Base-by-base conservation (phyloP, 2,113 vertebrate species). In the Aix galericulata region DNA sequence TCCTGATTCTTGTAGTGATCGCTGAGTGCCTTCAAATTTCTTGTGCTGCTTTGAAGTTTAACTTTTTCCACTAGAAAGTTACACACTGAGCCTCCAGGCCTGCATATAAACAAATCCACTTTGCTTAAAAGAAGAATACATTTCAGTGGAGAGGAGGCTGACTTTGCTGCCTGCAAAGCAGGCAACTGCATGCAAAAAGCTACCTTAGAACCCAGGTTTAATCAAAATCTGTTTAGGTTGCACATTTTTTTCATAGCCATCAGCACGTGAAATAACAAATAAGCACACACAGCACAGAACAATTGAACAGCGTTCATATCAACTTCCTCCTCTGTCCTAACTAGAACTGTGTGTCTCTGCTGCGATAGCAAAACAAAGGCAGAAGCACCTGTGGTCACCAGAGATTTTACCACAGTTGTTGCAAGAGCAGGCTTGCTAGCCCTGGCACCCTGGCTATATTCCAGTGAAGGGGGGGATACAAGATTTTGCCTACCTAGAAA, bases 401-500 rank as follows among this genome's bases (percentile, higher is more conserved):
- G 58, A 92, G 91, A 92, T 96, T 94, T 90, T 86, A 92, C 90
- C 42, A 0, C 58, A 75, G 48, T 0, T 55, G 84, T 68, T 74
- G 53, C 88, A 64, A 88, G 76, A 78, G 88, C 8, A 17, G 42
- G 8, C 66, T 75, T 44, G 50, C 88, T 63, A 93, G 63, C 74
- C 77, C 15, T 25, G 66, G 26, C 46, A 81, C 91, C 63, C 78
- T 84, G 92, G 69, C 90, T 89, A 1, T 25, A 55, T 23, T 75
- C 88, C 93, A 95, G 48, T 0, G 3, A 38, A 18, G 53, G 56
- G 17, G 48, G 50, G 62, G 58, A 75, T 25, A 68, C 42, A 76
- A 63, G 60, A 86, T 64, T 93, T 94, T 89, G 68, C 64, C 52
- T 75, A 86, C 76, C 63, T 89, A 76, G 58, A 92, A 79, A 82